Base-by-base conservation (phyloP, 30 jellyfish, hydroid and myxozoan genomes). In the Pseudorhiza aurosa region DNA sequence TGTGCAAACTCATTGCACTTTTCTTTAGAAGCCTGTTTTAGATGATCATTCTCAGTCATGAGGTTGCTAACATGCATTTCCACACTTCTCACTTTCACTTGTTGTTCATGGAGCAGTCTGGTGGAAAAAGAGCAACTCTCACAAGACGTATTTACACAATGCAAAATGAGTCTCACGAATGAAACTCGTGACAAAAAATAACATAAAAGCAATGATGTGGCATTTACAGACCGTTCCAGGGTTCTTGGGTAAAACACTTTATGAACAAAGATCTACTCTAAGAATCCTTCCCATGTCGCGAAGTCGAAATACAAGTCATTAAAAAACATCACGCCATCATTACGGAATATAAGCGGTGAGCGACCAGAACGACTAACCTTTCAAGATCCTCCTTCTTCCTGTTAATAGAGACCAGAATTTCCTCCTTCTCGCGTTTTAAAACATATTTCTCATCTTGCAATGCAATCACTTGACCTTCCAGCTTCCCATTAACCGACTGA, bases 61-160 rank as follows among this genome's bases (percentile, higher is more conserved):
- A 75, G 29, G 44, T 75, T 58, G 22, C 79, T 47, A 6, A 75
- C 35, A 0, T 75, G 57, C 40, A 75, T 18, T 60, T 75, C 79
- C 19, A 40, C 30, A 17, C 33, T 53, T 19, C 25, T 40, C 68
- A 42, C 24, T 33, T 58, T 57, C 63, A 75, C 22, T 24, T 36
- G 36, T 4, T 36, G 47, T 9, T 75, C 88, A 10, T 75, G 88
- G 42, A 75, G 63, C 57, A 27, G 24, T 55, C 88, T 75, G 75
- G 17, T n/a, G 32, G 33, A 19, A 47, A 6, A 6, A 68, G 45
- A 37, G n/a, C n/a, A n/a, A n/a, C n/a, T n/a, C n/a, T n/a, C n/a
- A n/a, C n/a, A n/a, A n/a, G n/a, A n/a, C n/a, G n/a, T n/a, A n/a
- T n/a, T n/a, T n/a, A n/a, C n/a, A n/a, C n/a, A n/a, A n/a, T n/a